Evolutionary conservation across 2,113 vertebrate genomes (phyloP), one percentile per base, ranked within the genome.

Genomic region (Pontoporia blainvillei): DNA sequence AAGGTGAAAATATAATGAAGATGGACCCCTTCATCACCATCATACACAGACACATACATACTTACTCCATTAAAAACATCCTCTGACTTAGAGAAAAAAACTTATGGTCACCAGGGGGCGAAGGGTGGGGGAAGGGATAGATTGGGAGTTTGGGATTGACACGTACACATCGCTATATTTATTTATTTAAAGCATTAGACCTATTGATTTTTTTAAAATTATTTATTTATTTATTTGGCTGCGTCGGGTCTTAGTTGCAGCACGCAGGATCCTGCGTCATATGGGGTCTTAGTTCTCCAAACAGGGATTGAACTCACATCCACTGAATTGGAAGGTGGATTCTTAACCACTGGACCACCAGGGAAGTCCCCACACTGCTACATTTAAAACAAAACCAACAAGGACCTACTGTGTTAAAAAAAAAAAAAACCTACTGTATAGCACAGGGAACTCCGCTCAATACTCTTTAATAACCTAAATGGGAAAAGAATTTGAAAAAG

Each of bases 1-100:
- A 95, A 94, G 71, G 39, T 86, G 21, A 89, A 95, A 91, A 52
- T 73, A 34, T 57, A 85, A 85, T 81, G 49, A 96, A 86, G 57
- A 57, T 57, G 13, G n/a, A 59, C 8, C 31, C 64, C 52, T 85
- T 96, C 36, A 69, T 64, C 81, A 92, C 20, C 41, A 23, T 79
- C 86, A 52, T 52, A 72, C 54, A 91, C 34, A 83, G 11, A 93
- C 0, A n/a, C 27, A 85, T 8, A 89, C 49, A 94, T 57, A 57
- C n/a, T 41, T 36, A 66, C 8, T 59, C 12, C 73, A 90, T 93
- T 90, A 90, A 91, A 96, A 93, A 91, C 18, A 91, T 39, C 15
- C 71, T 96, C 59, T 25, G 21, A 61, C 54, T 57, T 61, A 61
- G 8, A 61, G 59, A 39, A 61, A 61, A 21, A 61, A 27, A 61